Percentiles rank a stretch among this genome's conserved stretches.
phyloP scores from a whole-genome alignment of 2,797 vertebrate genomes.

The Falco berigora region DNA sequence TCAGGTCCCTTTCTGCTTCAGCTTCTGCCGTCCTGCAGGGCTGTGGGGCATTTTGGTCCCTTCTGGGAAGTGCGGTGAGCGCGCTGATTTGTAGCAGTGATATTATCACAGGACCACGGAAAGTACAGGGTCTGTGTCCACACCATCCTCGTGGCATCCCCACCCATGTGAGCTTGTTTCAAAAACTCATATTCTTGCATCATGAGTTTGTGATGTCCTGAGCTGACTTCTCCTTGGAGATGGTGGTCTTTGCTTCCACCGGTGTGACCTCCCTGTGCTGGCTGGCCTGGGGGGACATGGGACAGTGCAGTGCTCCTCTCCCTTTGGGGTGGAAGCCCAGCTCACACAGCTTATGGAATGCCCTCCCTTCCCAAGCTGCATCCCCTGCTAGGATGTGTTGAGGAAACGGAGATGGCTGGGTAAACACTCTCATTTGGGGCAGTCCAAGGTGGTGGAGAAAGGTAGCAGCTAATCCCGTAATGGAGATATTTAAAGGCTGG shows the following conservation, averaged over 20 bases:
- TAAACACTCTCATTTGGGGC: rapidly evolving
- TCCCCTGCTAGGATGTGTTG: background rate
- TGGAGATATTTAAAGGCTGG: background rate
- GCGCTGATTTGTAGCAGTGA: background rate
- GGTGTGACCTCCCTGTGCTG: background rate
- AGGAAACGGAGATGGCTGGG: background rate
- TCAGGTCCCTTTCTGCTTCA: background rate
- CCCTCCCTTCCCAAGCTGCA: background rate
- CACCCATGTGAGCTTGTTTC: rapidly evolving
- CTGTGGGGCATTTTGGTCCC: background rate
- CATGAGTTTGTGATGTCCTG: background rate
- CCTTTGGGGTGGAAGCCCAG: background rate
- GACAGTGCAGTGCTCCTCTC: background rate
- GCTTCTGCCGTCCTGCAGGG: rapidly evolving
- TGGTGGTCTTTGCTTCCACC: background rate
- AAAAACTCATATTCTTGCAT: rapidly evolving
- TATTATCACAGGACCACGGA: background rate
- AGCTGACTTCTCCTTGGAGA: background rate
- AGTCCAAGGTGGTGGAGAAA: background rate
- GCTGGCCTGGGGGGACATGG: rapidly evolving
- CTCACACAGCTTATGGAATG: background rate
- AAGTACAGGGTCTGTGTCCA: rapidly evolving
- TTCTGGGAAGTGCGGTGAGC: background rate
- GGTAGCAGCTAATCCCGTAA: background rate
- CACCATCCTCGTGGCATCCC: background rate